Conservation (phyloP, 2,888 invertebrate genomes). For the Andrena praecox region DNA sequence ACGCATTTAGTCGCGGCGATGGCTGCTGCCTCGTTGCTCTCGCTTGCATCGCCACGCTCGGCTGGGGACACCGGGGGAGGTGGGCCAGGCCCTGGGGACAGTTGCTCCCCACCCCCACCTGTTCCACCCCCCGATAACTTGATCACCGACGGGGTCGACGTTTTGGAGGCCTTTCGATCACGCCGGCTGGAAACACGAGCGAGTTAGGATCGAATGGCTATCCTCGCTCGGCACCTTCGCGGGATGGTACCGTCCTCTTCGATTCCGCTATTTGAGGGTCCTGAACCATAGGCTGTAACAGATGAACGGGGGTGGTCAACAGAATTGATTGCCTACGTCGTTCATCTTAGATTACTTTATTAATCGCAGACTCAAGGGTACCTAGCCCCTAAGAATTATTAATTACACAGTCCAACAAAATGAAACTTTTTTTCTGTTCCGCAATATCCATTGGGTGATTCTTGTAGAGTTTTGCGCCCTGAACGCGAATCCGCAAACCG, state of each 20-base stretch:
- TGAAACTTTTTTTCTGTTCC: too few species aligned
- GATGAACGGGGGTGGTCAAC: not conserved
- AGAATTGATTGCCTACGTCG: not conserved
- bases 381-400: conserved; percentile 21
- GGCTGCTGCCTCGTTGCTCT: conserved; percentile 57
- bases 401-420: too few species aligned
- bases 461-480: too few species aligned
- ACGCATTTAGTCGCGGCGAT: conserved; percentile 42
- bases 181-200: conserved; percentile 67
- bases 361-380: not conserved
- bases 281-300: conserved; percentile 79
- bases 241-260: conserved; percentile 57
- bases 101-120: conserved; percentile 80
- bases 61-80: conserved; percentile 72
- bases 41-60: conserved; percentile 51
- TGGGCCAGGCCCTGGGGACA: conserved; percentile 79
- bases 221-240: conserved; percentile 56
- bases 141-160: conserved; percentile 85
- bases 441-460: too few species aligned
- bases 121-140: conserved; percentile 84
- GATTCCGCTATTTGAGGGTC: conserved; percentile 81
- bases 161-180: conserved; percentile 82
- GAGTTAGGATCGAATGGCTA: conserved; percentile 59
- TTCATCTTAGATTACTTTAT: not conserved
- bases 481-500: too few species aligned